These are phyloP conservation scores for Syndactyla subalaris DNA, from an alignment of 2,797 vertebrate species.

Conservation along the genomic window DNA sequence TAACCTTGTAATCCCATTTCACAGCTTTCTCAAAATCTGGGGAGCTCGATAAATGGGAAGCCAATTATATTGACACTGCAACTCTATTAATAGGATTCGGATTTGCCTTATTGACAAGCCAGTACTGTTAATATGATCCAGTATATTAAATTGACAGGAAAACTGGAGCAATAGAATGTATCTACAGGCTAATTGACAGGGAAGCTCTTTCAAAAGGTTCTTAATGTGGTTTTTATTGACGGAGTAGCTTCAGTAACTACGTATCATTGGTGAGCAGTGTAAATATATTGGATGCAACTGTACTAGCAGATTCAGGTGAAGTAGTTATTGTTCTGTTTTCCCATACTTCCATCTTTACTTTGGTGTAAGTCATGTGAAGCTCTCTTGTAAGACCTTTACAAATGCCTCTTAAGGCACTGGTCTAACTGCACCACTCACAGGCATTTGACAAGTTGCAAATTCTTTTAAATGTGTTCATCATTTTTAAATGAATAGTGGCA, in stretches of 20 bases:
- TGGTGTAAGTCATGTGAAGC: slow-evolving; percentile 3
- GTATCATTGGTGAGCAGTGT: slow-evolving; percentile 55
- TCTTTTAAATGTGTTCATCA: slow-evolving; percentile 66
- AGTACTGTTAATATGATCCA: slow-evolving; percentile 79
- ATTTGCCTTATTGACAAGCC: slow-evolving; percentile 84
- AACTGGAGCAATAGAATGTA: slow-evolving; percentile 80
- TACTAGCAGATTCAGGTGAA: slow-evolving; percentile 6
- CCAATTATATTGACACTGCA: slow-evolving; percentile 80
- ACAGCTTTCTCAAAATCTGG: slow-evolving; percentile 72
- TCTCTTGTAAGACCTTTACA: neutral
- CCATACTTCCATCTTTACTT: slow-evolving; percentile 13
- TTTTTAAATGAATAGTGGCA: slow-evolving; percentile 71
- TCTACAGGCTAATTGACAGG: slow-evolving; percentile 83
- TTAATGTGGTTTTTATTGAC: slow-evolving; percentile 86
- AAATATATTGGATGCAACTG: slow-evolving; percentile 56
- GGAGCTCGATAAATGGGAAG: slow-evolving; percentile 79
- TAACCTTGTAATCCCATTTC: slow-evolving; percentile 88
- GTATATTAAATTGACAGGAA: slow-evolving; percentile 83
- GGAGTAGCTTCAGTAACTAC: slow-evolving; percentile 73
- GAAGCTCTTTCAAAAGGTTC: slow-evolving; percentile 79
- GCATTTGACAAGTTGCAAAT: slow-evolving; percentile 55
- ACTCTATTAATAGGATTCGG: slow-evolving; percentile 87
- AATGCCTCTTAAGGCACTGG: neutral
- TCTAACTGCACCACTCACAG: slow-evolving; percentile 1
- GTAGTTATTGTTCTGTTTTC: slow-evolving; percentile 26